phyloP scores from a whole-genome alignment of 2,113 vertebrate species.

The Dromiciops gliroides region DNA sequence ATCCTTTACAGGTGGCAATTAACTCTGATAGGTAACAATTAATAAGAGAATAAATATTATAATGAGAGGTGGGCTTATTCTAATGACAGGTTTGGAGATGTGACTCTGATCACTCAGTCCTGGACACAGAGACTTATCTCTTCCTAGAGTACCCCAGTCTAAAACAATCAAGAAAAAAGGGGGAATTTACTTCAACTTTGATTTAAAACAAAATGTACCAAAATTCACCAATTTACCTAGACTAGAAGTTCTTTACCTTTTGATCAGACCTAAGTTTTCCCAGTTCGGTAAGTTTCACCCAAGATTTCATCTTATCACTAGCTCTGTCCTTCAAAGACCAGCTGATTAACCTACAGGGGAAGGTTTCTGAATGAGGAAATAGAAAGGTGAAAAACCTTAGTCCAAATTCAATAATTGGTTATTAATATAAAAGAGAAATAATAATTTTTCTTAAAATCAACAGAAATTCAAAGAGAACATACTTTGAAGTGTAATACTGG shows the following conservation, averaged over 20 bases:
- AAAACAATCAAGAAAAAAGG: not conserved
- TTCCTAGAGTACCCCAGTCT: not conserved
- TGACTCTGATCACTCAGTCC: no score
- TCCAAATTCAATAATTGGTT: not conserved
- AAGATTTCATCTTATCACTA: no score
- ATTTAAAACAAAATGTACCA: no score
- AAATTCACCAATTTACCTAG: not conserved
- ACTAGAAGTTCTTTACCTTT: not conserved
- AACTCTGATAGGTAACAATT: no score
- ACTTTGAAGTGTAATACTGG: not conserved
- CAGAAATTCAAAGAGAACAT: not conserved
- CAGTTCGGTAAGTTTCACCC: not conserved
- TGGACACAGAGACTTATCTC: no score
- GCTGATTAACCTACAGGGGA: not conserved
- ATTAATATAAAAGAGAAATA: not conserved
- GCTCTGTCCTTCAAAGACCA: no score
- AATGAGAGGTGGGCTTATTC: no score
- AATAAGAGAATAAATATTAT: no score
- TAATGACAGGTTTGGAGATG: no score
- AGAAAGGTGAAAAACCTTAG: not conserved
- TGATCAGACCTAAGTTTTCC: no score
- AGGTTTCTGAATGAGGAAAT: not conserved
- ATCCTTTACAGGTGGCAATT: no score
- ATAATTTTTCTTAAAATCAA: not conserved
- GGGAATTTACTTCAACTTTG: no score